phyloP scores from a whole-genome alignment of 92 coral and sea anemone genomes.

The Porites rus region DNA sequence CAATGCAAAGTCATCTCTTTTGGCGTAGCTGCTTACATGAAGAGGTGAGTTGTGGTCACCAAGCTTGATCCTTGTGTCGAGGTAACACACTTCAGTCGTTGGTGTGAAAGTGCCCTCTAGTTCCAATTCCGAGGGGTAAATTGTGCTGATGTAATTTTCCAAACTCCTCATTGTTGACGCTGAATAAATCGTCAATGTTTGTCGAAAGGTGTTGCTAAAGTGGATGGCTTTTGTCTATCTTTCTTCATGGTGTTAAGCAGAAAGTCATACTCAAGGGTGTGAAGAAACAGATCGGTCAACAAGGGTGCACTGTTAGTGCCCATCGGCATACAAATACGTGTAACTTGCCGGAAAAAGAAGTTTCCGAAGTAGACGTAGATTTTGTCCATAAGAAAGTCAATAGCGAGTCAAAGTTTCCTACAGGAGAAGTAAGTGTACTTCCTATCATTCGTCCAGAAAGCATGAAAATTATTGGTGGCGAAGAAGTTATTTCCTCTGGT shows the following conservation, averaged over 20 bases:
- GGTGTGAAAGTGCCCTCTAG: too few species aligned
- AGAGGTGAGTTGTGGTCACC: conserved; percentile 18
- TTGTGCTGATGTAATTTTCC: conserved; percentile 33
- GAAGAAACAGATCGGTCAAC: too few species aligned
- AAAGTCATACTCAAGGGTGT: conserved; percentile 7
- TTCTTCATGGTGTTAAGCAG: conserved; percentile 46
- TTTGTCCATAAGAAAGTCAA: conserved; percentile 40
- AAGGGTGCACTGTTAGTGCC: too few species aligned
- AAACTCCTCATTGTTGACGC: not conserved
- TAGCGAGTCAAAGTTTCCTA: conserved; percentile 6
- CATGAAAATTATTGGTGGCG: not conserved
- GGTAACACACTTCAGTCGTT: too few species aligned
- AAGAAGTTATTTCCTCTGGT: not conserved
- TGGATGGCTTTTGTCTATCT: conserved; percentile 33
- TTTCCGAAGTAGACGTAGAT: conserved; percentile 50
- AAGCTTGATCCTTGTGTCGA: too few species aligned
- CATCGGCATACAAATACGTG: conserved; percentile 26
- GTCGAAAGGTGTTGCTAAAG: conserved; percentile 41
- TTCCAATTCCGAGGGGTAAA: not conserved
- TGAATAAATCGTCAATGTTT: conserved; percentile 30
- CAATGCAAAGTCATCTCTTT: conserved; percentile 50
- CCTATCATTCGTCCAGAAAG: conserved; percentile 37
- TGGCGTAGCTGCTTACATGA: conserved; percentile 38
- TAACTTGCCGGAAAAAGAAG: conserved; percentile 57
- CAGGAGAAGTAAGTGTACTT: conserved; percentile 5